Conservation (phyloP, 1,140 invertebrate species). For the Hycleus phaleratus region DNA sequence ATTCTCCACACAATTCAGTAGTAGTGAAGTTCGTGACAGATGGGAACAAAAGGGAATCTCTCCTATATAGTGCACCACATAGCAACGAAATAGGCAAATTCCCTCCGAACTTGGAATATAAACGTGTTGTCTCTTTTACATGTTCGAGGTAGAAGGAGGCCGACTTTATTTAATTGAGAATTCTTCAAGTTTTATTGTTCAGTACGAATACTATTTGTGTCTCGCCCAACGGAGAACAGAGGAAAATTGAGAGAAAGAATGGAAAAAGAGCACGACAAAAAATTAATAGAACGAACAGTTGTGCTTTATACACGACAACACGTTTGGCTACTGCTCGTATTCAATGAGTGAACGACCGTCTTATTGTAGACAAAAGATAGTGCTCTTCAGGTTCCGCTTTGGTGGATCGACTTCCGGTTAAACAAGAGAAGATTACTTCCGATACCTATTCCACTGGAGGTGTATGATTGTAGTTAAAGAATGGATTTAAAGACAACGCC, state of each 20-base stretch:
- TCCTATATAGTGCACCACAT: no score
- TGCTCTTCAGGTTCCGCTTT: slow-evolving; percentile 13
- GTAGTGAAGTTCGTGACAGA: no score
- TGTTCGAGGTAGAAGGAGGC: background rate
- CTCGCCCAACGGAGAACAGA: no score
- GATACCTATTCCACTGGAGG: background rate
- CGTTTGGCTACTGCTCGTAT: slow-evolving; percentile 3
- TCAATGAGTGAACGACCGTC: slow-evolving; percentile 12
- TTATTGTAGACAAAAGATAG: slow-evolving; percentile 12
- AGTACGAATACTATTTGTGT: slow-evolving; percentile 9
- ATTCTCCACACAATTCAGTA: no score
- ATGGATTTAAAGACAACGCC: no score
- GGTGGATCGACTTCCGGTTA: slow-evolving; percentile 11
- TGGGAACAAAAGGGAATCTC: no score
- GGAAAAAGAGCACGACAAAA: no score
- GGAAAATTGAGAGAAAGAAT: no score
- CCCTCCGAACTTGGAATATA: background rate
- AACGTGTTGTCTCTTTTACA: background rate
- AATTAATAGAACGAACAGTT: no score
- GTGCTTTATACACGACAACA: no score
- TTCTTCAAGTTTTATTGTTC: slow-evolving; percentile 10
- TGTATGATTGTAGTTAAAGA: no score
- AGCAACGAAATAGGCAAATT: no score
- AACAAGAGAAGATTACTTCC: slow-evolving; percentile 10
- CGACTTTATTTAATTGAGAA: slow-evolving; percentile 13